These are phyloP conservation scores for Drosophila albomicans DNA, from an alignment of 1,140 invertebrate species.

Conservation along the genomic window DNA sequence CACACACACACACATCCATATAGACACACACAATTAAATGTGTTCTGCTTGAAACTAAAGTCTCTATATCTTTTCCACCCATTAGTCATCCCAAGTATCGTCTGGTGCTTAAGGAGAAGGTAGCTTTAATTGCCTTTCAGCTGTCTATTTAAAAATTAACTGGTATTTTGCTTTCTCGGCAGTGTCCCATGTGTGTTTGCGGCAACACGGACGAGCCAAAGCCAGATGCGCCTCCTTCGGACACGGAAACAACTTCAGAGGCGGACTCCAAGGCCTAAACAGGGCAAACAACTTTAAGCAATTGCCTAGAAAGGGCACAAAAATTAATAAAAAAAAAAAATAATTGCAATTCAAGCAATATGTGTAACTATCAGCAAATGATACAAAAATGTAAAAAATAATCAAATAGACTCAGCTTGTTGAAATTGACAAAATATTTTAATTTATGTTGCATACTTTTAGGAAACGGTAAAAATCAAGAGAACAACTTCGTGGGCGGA, in stretches of 20 bases:
- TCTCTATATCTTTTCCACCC: not conserved
- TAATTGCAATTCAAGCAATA: not conserved
- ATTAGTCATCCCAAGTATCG: slow-evolving; percentile 91
- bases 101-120: slow-evolving; percentile 88
- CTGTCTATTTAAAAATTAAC: not conserved
- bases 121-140: slow-evolving; percentile 3
- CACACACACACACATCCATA: no score
- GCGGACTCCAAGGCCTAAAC: slow-evolving; percentile 73
- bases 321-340: slow-evolving; percentile 50
- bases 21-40: no score
- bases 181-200: slow-evolving; percentile 89
- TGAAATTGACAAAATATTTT: not conserved
- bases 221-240: slow-evolving; percentile 84
- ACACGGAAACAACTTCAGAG: slow-evolving; percentile 83
- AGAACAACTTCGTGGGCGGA: slow-evolving; percentile 74
- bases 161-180: not conserved
- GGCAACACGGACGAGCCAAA: slow-evolving; percentile 77
- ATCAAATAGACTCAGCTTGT: not conserved
- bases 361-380: slow-evolving; percentile 16
- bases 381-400: slow-evolving; percentile 58
- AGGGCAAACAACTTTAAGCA: slow-evolving; percentile 15
- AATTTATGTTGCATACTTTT: slow-evolving; percentile 3
- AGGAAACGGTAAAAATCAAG: not conserved
- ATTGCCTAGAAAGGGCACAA: slow-evolving; percentile 57
- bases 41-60: not conserved